Evolutionary conservation across 1,140 invertebrate species (phyloP).

Genomic region (Solenopsis fugax): DNA sequence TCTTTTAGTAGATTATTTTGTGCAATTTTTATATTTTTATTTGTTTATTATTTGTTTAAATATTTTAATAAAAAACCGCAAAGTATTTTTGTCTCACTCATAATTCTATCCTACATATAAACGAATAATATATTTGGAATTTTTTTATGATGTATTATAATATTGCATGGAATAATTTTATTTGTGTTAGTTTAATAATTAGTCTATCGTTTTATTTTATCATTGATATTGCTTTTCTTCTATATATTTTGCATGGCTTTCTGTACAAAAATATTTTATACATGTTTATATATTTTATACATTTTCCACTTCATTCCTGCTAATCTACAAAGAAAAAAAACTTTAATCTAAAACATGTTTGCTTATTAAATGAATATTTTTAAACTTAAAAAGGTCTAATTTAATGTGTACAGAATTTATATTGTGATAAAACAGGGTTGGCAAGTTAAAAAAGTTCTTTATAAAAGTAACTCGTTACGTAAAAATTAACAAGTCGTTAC

Average conservation of each 20-base stretch:
- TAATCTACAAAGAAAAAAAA: neutral
- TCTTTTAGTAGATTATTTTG: neutral
- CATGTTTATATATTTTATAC: neutral
- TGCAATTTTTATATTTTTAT: neutral
- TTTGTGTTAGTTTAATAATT: slow-evolving; percentile 3
- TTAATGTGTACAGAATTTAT: slow-evolving; percentile 22
- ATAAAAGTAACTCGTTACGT: too few relatives aligned
- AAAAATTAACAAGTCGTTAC: too few relatives aligned
- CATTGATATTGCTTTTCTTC: neutral
- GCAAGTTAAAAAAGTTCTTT: neutral
- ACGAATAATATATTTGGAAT: neutral
- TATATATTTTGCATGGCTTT: slow-evolving; percentile 36
- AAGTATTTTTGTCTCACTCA: neutral
- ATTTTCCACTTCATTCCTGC: neutral
- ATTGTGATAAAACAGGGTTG: neutral
- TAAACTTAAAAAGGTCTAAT: neutral
- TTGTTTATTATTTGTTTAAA: neutral
- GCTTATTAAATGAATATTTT: slow-evolving; percentile 10
- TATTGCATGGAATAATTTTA: slow-evolving; percentile 29
- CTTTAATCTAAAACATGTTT: neutral
- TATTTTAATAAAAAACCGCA: neutral
- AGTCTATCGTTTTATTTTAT: slow-evolving; percentile 16
- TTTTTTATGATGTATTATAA: slow-evolving; percentile 10
- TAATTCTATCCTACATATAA: neutral
- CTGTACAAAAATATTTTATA: neutral